phyloP scores from a whole-genome alignment of 35 echinoderm and acorn worm genomes.

The Amphiura filiformis region DNA sequence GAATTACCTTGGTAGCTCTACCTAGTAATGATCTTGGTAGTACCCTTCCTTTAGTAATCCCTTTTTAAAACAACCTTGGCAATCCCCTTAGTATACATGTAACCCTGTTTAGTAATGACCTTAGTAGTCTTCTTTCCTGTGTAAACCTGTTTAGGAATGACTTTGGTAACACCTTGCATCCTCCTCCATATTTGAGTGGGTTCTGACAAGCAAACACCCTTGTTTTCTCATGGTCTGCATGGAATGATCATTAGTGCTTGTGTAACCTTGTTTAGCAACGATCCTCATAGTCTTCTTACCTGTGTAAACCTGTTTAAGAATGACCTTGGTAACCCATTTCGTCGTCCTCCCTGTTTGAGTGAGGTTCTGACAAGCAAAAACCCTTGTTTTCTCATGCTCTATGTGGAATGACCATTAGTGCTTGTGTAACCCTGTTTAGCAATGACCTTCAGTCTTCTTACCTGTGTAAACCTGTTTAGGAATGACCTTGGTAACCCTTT shows the following conservation, averaged over 20 bases:
- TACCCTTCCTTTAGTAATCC: too few relatives aligned
- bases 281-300: too few relatives aligned
- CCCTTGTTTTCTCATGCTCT: constrained; percentile 12
- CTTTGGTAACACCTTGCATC: constrained; percentile 33
- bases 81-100: too few relatives aligned
- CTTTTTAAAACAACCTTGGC: too few relatives aligned
- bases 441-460: too few relatives aligned
- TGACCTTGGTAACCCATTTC: constrained; percentile 26
- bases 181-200: constrained; percentile 35
- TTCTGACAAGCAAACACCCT: constrained; percentile 53
- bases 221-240: not conserved
- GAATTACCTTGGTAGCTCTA: too few relatives aligned
- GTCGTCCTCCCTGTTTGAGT: constrained; percentile 23
- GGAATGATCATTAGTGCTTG: constrained; percentile 25
- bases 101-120: too few relatives aligned
- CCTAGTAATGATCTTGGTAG: too few relatives aligned
- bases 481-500: constrained; percentile 31
- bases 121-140: constrained; percentile 43
- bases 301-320: too few relatives aligned
- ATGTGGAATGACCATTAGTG: constrained; percentile 42
- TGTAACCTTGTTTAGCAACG: too few relatives aligned
- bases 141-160: constrained; percentile 49
- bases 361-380: constrained; percentile 59
- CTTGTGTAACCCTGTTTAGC: too few relatives aligned
- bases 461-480: too few relatives aligned